Evolutionary conservation across 2,888 invertebrate genomes (phyloP), one percentile per base, ranked within the genome.

Genomic region (Rhamphomyia laevipes): DNA sequence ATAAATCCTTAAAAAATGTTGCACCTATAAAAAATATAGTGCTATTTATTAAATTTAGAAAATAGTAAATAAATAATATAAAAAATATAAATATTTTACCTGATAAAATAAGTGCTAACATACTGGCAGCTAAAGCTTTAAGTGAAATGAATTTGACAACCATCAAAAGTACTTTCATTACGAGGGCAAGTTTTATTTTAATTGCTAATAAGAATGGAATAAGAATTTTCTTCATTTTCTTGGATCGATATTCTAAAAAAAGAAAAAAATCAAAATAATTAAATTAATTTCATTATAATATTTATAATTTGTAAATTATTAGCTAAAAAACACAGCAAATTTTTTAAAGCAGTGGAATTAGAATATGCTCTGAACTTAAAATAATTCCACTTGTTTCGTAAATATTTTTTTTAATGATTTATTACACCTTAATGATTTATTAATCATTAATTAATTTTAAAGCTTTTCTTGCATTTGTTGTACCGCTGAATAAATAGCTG

Each of bases 41-140:
- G 35, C n/a, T 35, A 35, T 9, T 27, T 38, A 18, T 17, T 12
- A 17, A 46, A 38, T 15, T 40, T 16, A 12, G 40, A 21, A 15
- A 9, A 21, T 21, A 12, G 2, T 33, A 18, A 33, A 37, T 13
- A 49, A 30, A 33, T 18, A 16, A 15, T 41, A 7, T 12, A n/a
- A n/a, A n/a, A n/a, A n/a, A 9, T 48, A 16, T 27, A n/a, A 15
- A 12, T 6, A n/a, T 61, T 62, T 61, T 58, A 72, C 77, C 78
- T 21, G 81, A 77, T 37, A 82, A 68, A 35, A 79, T 66, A 53
- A 82, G 68, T 27, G 82, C 79, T 54, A 78, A 70, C 42, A 80
- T 61, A 45, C 81, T 78, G 30, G 77, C 74, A 50, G 77, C 78
- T 47, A 82, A 70, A 48, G 80, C 81, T 65, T 81, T 82, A 58